These are phyloP conservation scores for Gobio occitaniae DNA, from an alignment of 2,797 vertebrate genomes.

Conservation along the genomic window DNA sequence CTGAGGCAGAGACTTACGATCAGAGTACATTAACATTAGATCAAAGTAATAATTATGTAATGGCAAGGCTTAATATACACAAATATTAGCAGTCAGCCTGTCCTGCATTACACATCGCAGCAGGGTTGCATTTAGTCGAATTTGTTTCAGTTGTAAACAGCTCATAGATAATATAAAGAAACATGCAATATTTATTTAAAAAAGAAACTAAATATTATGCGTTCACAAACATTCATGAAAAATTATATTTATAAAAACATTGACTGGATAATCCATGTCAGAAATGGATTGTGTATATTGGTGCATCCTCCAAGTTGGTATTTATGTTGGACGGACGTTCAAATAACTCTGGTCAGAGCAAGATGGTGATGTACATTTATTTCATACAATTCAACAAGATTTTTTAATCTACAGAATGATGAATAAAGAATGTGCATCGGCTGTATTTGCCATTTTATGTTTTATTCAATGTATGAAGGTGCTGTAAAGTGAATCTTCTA, in stretches of 20 bases:
- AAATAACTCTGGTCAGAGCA: neutral
- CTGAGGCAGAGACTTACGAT: constrained; percentile 74
- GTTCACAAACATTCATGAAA: neutral
- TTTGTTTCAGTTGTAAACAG: constrained; percentile 44
- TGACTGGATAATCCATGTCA: neutral
- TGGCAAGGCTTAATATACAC: constrained; percentile 67
- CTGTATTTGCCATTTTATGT: neutral
- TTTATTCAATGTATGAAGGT: neutral
- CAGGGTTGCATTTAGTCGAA: constrained; percentile 37
- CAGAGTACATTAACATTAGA: constrained; percentile 79
- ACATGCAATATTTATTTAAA: neutral
- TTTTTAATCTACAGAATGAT: neutral
- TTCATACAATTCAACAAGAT: neutral
- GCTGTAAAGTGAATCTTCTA: neutral
- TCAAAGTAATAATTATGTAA: constrained; percentile 81
- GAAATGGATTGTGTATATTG: neutral
- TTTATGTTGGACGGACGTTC: neutral
- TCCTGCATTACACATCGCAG: constrained; percentile 46
- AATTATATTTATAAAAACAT: too few relatives aligned
- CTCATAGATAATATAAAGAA: neutral
- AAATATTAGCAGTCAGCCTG: constrained; percentile 48
- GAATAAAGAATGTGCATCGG: neutral
- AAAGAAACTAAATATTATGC: neutral
- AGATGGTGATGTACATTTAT: neutral
- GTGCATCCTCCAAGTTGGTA: neutral